A percentile compares a stretch with the other conserved stretches of the same genome.
These are phyloP conservation scores for Ceyx cyanopectus DNA, from an alignment of 2,113 vertebrate species.

Conservation along the genomic window DNA sequence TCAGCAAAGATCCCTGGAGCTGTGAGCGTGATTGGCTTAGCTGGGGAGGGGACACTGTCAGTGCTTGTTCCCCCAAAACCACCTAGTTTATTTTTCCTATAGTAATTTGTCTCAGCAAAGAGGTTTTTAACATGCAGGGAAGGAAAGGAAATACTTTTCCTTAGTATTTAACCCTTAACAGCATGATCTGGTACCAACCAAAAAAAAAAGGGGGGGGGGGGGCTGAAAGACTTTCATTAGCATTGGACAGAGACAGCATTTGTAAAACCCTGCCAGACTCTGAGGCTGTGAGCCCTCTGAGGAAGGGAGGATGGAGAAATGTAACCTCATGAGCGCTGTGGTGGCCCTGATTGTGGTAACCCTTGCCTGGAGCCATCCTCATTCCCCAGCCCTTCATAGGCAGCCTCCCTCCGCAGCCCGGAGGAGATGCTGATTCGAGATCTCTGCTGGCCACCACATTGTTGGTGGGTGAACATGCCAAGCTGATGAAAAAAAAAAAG, in stretches of 20 bases:
- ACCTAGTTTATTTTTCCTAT: background rate
- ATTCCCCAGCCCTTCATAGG: background rate
- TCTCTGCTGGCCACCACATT: background rate
- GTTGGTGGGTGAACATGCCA: background rate
- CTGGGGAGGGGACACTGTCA: slow-evolving; percentile 12
- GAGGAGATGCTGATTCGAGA: background rate
- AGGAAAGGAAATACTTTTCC: background rate
- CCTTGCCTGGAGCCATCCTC: background rate
- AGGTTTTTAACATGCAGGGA: background rate
- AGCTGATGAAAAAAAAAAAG: background rate
- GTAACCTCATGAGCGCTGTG: background rate
- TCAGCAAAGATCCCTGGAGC: slow-evolving; percentile 47
- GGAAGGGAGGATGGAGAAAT: slow-evolving; percentile 48
- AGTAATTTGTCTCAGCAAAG: background rate
- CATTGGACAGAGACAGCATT: slow-evolving; percentile 58
- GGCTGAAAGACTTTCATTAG: slow-evolving; percentile 50
- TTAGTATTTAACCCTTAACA: background rate
- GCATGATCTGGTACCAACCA: background rate
- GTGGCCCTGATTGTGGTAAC: background rate
- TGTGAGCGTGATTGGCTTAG: slow-evolving; percentile 44
- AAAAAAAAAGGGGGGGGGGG: background rate
- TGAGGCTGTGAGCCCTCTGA: background rate
- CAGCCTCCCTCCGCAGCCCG: background rate
- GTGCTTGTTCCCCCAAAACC: background rate
- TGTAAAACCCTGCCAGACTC: slow-evolving; percentile 68